Conservation (phyloP, 2,888 invertebrate genomes). For the Apamea monoglypha region DNA sequence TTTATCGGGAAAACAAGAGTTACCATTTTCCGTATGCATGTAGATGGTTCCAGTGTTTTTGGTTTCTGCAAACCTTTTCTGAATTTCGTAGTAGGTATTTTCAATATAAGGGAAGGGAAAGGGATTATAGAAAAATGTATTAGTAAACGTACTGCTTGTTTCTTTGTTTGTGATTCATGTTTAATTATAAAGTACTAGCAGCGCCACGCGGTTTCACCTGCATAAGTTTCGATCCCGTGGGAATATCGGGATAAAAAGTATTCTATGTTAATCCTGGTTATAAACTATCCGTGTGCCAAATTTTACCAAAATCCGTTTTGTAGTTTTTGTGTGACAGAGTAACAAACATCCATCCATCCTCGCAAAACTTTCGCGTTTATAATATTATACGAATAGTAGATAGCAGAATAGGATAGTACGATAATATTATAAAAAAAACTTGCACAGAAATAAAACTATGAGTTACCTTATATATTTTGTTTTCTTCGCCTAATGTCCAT, state of each 20-base stretch:
- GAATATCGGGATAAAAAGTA: no score
- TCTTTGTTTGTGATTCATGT: background rate
- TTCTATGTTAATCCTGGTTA: no score
- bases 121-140: background rate
- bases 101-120: background rate
- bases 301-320: no score
- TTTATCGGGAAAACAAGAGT: constrained; percentile 61
- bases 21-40: constrained; percentile 38
- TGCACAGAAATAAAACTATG: background rate
- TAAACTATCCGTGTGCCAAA: no score
- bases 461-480: background rate
- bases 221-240: no score
- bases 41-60: constrained; percentile 19
- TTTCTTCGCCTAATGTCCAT: background rate
- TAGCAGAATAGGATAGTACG: background rate
- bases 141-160: no score
- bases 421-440: background rate
- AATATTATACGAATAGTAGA: no score
- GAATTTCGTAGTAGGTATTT: background rate
- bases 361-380: no score
- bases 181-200: background rate
- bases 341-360: no score
- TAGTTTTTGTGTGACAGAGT: no score
- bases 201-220: no score
- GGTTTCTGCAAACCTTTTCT: background rate